phyloP scores from a whole-genome alignment of 2,888 invertebrate species.

The Scaptomyza tumidula region DNA sequence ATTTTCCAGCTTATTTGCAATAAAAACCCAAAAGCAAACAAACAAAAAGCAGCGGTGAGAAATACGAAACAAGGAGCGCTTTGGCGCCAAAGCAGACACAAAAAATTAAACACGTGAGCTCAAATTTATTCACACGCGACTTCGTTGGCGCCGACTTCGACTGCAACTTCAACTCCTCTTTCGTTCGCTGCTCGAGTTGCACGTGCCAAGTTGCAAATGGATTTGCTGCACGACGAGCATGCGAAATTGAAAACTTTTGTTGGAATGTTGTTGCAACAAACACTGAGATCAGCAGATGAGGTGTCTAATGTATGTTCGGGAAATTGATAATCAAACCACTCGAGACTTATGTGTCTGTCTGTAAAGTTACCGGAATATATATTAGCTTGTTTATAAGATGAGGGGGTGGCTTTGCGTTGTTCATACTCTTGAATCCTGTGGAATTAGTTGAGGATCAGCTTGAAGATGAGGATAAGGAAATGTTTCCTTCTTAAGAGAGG shows the following conservation, averaged over 20 bases:
- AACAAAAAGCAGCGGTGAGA: neutral
- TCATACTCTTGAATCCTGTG: neutral
- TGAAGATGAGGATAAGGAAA: no score
- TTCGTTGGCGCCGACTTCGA: constrained; percentile 5
- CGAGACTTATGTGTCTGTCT: neutral
- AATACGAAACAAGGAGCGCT: constrained; percentile 16
- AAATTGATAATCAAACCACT: constrained; percentile 3
- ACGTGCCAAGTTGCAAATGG: constrained; percentile 67
- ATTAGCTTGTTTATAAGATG: neutral
- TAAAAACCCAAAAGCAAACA: neutral
- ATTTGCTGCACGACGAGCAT: constrained; percentile 41
- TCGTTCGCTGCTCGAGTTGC: constrained; percentile 23
- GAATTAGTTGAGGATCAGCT: no score
- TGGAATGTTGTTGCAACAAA: constrained; percentile 19
- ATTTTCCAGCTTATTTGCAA: neutral
- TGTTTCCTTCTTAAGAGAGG: no score
- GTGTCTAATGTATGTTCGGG: neutral
- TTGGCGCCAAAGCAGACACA: constrained; percentile 30
- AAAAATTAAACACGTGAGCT: constrained; percentile 20
- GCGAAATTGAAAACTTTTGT: constrained; percentile 37
- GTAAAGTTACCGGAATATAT: neutral
- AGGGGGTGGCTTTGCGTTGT: neutral
- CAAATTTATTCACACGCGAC: constrained; percentile 36
- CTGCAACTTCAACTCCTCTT: neutral
- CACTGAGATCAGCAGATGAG: constrained; percentile 21